Base-by-base conservation (phyloP, 2,888 invertebrate genomes). In the Cheilosia vernalis region DNA sequence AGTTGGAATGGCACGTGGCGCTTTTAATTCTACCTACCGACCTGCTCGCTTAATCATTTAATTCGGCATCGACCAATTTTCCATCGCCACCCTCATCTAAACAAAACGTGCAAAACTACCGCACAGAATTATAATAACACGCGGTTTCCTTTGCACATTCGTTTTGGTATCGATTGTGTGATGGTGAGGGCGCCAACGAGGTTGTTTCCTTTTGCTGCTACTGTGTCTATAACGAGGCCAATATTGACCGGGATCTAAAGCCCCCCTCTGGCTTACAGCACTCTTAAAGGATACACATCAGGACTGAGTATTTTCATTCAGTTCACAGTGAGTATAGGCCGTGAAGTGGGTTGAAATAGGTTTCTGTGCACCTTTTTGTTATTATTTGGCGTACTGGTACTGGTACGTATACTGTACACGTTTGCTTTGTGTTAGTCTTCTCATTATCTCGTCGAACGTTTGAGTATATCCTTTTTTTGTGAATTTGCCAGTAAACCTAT, bases 151-250 rank as follows among this genome's bases (percentile, higher is more conserved):
- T 47, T 66, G 60, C 51, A 27, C 27, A 67, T 66, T 69, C 40
- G 47, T 61, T 64, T 24, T 24, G 56, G 30, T 64, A 73, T 77
- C 53, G 37, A 72, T 44, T 49, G 40, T 61, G 21, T 56, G 30
- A 67, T 67, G 37, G 61, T 42, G 21, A 53, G 66, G 70, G 56
- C 67, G 73, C 74, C 37, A 24, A 77, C 60, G 49, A 80, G 66
- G 69, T 53, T 70, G 33, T 64, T 73, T 77, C 47, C 79, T 79
- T 79, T 21, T 21, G 58, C 79, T 87, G 55, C 58, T 69, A 60
- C 58, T 76, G 30, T 60, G 70, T 51, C 53, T 64, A 49, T 88
- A 88, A 88, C 88, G 86, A 88, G 88, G 88, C 88, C 83, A 88
- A 88, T 88, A 88, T 88, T 87, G 85, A 87, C 82, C 76, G 77